phyloP scores from a whole-genome alignment of 2,888 invertebrate genomes.

The Drosophila tripunctata region DNA sequence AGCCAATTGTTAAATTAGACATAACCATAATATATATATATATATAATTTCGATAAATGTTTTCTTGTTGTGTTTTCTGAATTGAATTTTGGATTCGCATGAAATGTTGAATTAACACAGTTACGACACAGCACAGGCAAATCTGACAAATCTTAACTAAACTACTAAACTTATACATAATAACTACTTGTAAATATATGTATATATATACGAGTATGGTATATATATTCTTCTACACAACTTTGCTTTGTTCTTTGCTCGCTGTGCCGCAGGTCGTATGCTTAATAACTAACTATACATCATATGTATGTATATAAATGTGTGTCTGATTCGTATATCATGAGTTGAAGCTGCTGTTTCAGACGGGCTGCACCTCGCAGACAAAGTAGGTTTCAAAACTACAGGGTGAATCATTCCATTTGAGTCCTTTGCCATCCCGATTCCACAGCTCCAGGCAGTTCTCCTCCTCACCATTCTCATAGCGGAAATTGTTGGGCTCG shows the following conservation, averaged over 20 bases:
- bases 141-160: conserved; percentile 36
- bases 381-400: conserved; percentile 97
- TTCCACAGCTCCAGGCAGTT: conserved; percentile 96
- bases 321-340: conserved; percentile 5
- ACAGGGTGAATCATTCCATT: conserved; percentile 97
- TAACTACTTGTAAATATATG: conserved; percentile 31
- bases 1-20: conserved; percentile 34
- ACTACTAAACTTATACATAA: conserved; percentile 44
- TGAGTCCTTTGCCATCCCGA: conserved; percentile 94
- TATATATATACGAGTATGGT: not conserved
- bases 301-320: conserved; percentile 5
- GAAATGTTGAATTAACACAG: conserved; percentile 17
- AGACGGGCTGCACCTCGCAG: conserved; percentile 89
- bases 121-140: conserved; percentile 35
- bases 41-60: conserved; percentile 9
- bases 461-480: conserved; percentile 95
- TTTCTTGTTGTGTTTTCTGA: conserved; percentile 5
- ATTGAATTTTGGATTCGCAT: conserved; percentile 37
- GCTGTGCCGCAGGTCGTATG: conserved; percentile 36
- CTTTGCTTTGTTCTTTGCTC: conserved; percentile 21
- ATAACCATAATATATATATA: conserved; percentile 1
- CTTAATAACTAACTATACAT: conserved; percentile 13
- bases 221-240: conserved; percentile 2
- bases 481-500: conserved; percentile 95
- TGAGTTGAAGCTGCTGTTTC: conserved; percentile 31